Conservation (phyloP, 2,113 vertebrate species). For the Tenrec ecaudatus region DNA sequence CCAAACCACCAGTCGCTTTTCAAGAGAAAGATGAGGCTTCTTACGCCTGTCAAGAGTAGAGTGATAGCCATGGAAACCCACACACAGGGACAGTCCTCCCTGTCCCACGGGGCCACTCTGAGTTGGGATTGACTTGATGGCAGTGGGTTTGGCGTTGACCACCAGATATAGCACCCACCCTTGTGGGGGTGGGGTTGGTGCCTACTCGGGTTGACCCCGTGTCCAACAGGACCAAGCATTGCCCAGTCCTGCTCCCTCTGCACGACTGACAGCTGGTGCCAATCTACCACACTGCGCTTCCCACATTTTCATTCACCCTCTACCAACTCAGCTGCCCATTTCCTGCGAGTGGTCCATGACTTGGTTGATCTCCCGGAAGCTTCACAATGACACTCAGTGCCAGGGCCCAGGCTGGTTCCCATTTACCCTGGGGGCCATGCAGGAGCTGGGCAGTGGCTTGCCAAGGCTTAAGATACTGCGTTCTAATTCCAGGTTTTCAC, state of each 20-base stretch:
- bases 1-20: too few relatives aligned
- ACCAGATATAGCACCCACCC: rapidly evolving
- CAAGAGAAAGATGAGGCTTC: too few relatives aligned
- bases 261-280: background rate
- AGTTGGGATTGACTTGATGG: too few relatives aligned
- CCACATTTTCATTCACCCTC: background rate
- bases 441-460: background rate
- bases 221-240: background rate
- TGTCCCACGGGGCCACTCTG: too few relatives aligned
- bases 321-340: background rate
- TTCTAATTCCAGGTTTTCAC: background rate
- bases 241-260: background rate
- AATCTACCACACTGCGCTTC: background rate
- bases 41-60: too few relatives aligned
- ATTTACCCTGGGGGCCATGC: background rate
- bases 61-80: too few relatives aligned
- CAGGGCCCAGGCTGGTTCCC: background rate
- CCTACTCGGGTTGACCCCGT: background rate
- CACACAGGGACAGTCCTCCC: too few relatives aligned
- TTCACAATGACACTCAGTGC: background rate
- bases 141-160: too few relatives aligned
- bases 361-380: background rate
- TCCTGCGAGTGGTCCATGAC: background rate
- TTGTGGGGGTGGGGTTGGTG: background rate
- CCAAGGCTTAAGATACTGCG: background rate